Base-by-base conservation (phyloP, 2,113 vertebrate species). In the Odontophorus gujanensis region DNA sequence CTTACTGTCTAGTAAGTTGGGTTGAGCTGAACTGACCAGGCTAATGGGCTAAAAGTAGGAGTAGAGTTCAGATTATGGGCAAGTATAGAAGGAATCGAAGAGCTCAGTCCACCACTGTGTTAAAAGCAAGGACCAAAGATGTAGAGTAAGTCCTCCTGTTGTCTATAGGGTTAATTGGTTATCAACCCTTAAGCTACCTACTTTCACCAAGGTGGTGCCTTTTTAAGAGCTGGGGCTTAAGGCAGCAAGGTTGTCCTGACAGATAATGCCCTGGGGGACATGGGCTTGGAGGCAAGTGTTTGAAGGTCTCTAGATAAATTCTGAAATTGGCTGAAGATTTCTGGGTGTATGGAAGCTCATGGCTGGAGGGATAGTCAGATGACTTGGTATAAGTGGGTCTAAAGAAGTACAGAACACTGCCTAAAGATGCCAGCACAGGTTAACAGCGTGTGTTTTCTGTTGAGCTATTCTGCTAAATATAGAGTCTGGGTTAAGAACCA, bases 151-250 rank as follows among this genome's bases (percentile, higher is more conserved):
- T 9, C 10, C 40, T 38, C 50, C 50, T 51, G 3, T 58, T 81
- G 40, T 59, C 57, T 63, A 38, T 30, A 63, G 11, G 42, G 34
- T 3, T 26, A 30, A 57, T 2, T 0, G 0, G n/a, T 38, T 7
- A 82, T 24, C 32, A 47, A 30, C 3, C 20, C 47, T 45, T 61
- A 43, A 66, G 40, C 32, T 47, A 34, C 3, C 5, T 72, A 36
- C 11, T 67, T 65, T 85, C 38, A 34, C 36, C 9, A 34, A 59
- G 36, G 51, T 53, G 14, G 40, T 43, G 38, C 75, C 47, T 50
- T 7, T 51, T 66, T 40, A n/a, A 45, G 30, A 13, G 4, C 0
- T 89, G 50, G n/a, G 20, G 17, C 20, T 81, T 36, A 26, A 30
- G 40, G 18, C 38, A 36, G 40, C 50, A 57, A 66, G 38, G 11